phyloP scores from a whole-genome alignment of 2,888 invertebrate species.

The Arrhopalites spinosus region DNA sequence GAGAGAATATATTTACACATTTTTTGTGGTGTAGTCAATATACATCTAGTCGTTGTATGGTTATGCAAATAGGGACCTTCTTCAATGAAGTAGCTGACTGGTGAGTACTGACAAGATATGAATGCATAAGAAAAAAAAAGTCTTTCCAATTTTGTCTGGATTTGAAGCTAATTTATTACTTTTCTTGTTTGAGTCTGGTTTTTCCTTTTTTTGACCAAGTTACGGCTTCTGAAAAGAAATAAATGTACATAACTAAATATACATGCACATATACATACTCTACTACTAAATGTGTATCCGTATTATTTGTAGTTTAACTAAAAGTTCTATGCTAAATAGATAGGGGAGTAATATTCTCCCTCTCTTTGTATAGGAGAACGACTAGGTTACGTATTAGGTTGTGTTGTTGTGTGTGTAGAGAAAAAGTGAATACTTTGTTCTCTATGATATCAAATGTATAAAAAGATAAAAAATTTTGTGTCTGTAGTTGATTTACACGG shows the following conservation, averaged over 20 bases:
- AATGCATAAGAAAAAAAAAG: constrained; percentile 14
- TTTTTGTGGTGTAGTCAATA: neutral
- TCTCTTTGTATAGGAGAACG: no score
- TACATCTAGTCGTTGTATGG: neutral
- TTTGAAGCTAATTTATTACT: constrained; percentile 30
- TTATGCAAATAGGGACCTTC: neutral
- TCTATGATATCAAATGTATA: no score
- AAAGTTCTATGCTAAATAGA: no score
- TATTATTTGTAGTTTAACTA: neutral
- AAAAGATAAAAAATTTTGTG: no score
- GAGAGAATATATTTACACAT: no score
- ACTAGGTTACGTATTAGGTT: no score
- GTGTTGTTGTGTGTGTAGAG: no score
- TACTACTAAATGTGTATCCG: neutral
- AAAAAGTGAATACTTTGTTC: no score
- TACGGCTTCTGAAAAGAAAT: constrained; percentile 3
- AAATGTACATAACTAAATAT: neutral
- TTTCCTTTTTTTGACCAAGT: constrained; percentile 22
- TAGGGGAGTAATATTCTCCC: no score
- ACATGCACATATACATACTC: neutral
- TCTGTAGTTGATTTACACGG: no score
- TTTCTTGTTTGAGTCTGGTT: constrained; percentile 26
- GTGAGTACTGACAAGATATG: constrained; percentile 3
- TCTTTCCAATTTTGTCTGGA: constrained; percentile 21
- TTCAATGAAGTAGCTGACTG: neutral